Evolutionary conservation across 2,797 vertebrate genomes (phyloP).

Genomic region (Clarias fuscus): DNA sequence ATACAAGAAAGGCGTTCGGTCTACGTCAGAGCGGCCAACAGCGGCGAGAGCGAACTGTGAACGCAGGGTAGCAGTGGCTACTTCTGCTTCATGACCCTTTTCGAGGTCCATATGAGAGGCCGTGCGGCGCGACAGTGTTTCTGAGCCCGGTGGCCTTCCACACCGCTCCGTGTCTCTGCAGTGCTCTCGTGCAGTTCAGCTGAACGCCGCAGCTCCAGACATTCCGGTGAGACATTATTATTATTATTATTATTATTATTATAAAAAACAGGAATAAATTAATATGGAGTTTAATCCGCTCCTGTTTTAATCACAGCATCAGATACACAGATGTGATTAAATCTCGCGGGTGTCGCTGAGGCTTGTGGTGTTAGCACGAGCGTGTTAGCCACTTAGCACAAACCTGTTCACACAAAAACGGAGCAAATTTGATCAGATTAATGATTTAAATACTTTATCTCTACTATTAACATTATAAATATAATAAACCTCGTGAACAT

Average conservation of each 20-base stretch:
- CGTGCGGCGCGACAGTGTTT: accelerated
- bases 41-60: too few relatives aligned
- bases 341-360: neutral
- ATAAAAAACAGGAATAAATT: neutral
- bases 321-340: neutral
- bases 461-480: neutral
- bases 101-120: neutral
- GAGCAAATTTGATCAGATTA: neutral
- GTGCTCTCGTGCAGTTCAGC: neutral
- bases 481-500: too few relatives aligned
- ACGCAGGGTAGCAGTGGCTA: too few relatives aligned
- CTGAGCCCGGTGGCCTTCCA: constrained; percentile 2
- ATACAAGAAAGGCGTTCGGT: too few relatives aligned
- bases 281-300: too few relatives aligned
- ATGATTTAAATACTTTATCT: neutral
- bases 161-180: neutral
- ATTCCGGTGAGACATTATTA: neutral
- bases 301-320: too few relatives aligned
- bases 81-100: neutral
- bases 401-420: neutral
- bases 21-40: too few relatives aligned
- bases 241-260: too few relatives aligned
- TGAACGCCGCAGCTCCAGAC: neutral
- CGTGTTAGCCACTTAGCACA: neutral
- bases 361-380: neutral